Base-by-base conservation (phyloP, 1,140 invertebrate species). In the Augochlora pura region DNA sequence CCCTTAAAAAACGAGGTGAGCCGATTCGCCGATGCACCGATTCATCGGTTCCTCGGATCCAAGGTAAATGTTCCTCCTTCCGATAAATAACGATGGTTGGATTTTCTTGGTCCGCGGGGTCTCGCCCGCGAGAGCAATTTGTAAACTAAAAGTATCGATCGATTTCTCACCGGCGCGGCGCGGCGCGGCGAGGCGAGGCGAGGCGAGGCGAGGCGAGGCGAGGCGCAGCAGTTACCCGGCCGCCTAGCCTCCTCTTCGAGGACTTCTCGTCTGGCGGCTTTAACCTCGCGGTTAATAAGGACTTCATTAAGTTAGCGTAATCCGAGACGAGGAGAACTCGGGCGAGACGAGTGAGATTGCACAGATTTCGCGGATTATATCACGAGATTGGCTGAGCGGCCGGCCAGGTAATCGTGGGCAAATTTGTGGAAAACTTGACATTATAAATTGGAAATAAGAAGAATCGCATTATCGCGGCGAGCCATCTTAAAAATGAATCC, bases 351-450 rank as follows among this genome's bases (percentile, higher is more conserved):
- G 82, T 75, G 82, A 88, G 80, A 88, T 88, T 88, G 86, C 82
- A 79, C 77, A 80, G 80, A 83, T 84, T 82, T 84, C 73, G 75
- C 81, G 85, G 85, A 90, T 90, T 88, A 90, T 90, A 80, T 88
- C 87, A 86, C 86, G 72, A 88, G 88, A 90, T 90, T 90, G 84
- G 89, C 84, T 88, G 85, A 82, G 73, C 69, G 66, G 21, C 23
- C 38, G 42, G 57, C 66, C 23, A 21, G 62, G 57, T 82, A 79
- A 84, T 84, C 82, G 78, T 67, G 83, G 79, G 68, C 69, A 84
- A 85, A 85, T 85, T 85, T 80, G 71, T 54, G 71, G 73, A 84
- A 81, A 81, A 81, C 83, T 85, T 62, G 64, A 81, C 71, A 25
- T 77, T 84, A 69, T 72, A 81, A 85, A 81, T 77, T 81, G 68